Evolutionary conservation across 2,888 invertebrate species (phyloP), one percentile per base, ranked within the genome.

Genomic region (Microplitis deprimator): DNA sequence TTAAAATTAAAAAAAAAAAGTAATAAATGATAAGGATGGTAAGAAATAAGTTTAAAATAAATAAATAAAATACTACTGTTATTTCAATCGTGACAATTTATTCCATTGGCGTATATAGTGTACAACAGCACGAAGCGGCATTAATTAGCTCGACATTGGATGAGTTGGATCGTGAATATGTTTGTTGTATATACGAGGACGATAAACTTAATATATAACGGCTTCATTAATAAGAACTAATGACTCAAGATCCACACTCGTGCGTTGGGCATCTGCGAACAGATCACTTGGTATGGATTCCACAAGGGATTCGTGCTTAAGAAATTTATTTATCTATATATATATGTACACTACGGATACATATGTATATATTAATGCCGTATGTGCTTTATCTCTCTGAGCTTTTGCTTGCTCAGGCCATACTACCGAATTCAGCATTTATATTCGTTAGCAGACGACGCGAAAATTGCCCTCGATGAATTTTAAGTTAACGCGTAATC

Each of bases 361-460:
- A 62, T 82, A 82, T 81, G 77, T 77, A 75, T 79, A 68, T 62
- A 61, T 59, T 73, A 59, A 40, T 67, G 67, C 72, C 41, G 65
- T 38, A 70, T 50, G 41, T 41, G 50, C 50, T 60, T 39, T 68
- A 5, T 68, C 39, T 29, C 41, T n/a, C 50, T 13, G 16, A 16
- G 59, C 73, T 67, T 67, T 73, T 29, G 29, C 50, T 20, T n/a
- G 17, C 50, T 50, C 50, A 50, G 50, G 5, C 50, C 50, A 10
- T 50, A 38, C 68, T 61, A 69, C 75, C 81, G 83, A 87, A 88
- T 88, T 85, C 84, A 83, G 83, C 86, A 88, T 88, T 88, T 88
- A 85, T 88, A 88, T 88, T 88, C 88, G 88, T 88, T 88, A 86
- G 85, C 82, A 16, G 77, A 75, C 79, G 81, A 79, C 81, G 83